Evolutionary conservation across 1,140 invertebrate species (phyloP).

Genomic region (Lasioglossum albipes): DNA sequence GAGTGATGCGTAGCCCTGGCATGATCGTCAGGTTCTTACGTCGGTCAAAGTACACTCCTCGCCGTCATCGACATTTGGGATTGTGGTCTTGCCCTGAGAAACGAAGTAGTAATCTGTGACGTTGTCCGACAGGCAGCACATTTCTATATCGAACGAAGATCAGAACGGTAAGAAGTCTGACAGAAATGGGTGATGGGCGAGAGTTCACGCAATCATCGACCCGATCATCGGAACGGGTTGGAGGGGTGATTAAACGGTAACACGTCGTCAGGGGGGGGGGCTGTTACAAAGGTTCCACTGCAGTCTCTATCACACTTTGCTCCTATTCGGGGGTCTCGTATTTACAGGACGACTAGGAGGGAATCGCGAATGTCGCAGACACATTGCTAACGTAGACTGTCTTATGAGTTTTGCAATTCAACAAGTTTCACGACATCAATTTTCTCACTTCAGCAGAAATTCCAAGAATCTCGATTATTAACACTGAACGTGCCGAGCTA

Average conservation of each 20-base stretch:
- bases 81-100: constrained; percentile 97
- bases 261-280: too few relatives aligned
- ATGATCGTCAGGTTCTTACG: constrained; percentile 77
- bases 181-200: neutral
- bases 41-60: constrained; percentile 96
- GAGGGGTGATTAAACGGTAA: neutral
- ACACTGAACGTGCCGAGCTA: too few relatives aligned
- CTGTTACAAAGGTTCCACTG: neutral
- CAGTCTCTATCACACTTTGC: neutral
- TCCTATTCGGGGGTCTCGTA: neutral
- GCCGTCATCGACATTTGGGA: constrained; percentile 97
- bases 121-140: constrained; percentile 91
- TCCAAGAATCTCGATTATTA: too few relatives aligned
- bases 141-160: constrained; percentile 82
- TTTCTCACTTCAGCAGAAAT: too few relatives aligned
- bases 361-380: neutral
- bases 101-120: constrained; percentile 96
- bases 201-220: constrained; percentile 2
- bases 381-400: neutral
- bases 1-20: constrained; percentile 49
- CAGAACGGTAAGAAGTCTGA: constrained; percentile 16
- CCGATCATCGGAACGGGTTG: neutral
- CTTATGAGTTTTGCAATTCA: too few relatives aligned
- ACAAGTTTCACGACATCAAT: too few relatives aligned
- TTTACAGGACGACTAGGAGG: neutral